Conservation (phyloP, 1,140 invertebrate species). For the Microplitis mediator region DNA sequence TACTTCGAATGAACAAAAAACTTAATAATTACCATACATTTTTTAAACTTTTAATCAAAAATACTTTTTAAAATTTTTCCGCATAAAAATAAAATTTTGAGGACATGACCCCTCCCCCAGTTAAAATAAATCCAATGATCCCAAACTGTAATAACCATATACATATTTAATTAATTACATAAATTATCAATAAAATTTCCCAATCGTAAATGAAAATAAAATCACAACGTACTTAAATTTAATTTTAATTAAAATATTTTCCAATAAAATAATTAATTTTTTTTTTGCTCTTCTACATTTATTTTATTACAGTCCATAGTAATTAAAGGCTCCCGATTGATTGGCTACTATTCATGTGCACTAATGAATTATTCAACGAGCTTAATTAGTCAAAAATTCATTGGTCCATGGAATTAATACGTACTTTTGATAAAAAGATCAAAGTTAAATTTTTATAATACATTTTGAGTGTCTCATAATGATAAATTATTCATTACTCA, state of each 20-base stretch:
- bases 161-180: too few species aligned
- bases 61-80: too few species aligned
- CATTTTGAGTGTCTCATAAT: background rate
- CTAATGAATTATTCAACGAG: constrained; percentile 38
- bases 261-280: background rate
- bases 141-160: too few species aligned
- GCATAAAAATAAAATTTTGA: too few species aligned
- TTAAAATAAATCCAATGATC: too few species aligned
- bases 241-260: background rate
- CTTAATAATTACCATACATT: too few species aligned
- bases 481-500: background rate
- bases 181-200: too few species aligned
- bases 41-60: too few species aligned
- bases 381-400: constrained; percentile 41
- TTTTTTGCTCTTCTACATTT: constrained; percentile 4
- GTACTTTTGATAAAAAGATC: constrained; percentile 28
- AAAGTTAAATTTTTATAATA: background rate
- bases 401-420: constrained; percentile 31
- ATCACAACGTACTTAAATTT: background rate
- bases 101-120: too few species aligned
- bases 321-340: constrained; percentile 33
- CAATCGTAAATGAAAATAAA: too few species aligned
- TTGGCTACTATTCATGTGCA: constrained; percentile 37
- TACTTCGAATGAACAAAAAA: too few species aligned
- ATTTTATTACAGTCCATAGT: constrained; percentile 3